phyloP scores from a whole-genome alignment of 2,888 invertebrate species.

The Synergus itoensis region DNA sequence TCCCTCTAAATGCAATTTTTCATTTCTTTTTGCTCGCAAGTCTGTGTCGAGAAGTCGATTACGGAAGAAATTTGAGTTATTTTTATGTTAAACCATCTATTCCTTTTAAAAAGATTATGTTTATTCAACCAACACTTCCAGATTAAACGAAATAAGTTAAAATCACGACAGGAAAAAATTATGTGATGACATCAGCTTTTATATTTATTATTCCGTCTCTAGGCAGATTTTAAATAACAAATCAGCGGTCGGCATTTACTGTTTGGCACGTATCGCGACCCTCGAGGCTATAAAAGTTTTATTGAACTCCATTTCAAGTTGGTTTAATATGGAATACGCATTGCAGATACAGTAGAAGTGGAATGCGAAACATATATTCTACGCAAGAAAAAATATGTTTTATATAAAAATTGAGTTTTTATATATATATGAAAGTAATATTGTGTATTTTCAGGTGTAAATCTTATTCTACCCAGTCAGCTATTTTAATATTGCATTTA shows the following conservation, averaged over 20 bases:
- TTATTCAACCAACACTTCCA: too few species aligned
- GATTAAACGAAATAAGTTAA: background rate
- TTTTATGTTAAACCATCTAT: too few species aligned
- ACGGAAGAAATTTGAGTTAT: background rate
- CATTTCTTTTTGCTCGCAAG: background rate
- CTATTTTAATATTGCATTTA: background rate
- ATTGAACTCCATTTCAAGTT: slow-evolving; percentile 36
- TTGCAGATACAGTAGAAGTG: slow-evolving; percentile 31
- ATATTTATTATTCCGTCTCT: slow-evolving; percentile 7
- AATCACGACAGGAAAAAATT: background rate
- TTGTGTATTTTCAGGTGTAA: background rate
- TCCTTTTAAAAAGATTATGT: too few species aligned
- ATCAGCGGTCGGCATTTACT: slow-evolving; percentile 11
- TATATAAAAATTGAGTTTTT: background rate
- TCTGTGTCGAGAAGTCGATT: background rate
- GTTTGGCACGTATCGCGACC: slow-evolving; percentile 32
- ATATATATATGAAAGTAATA: background rate
- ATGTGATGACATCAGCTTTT: background rate
- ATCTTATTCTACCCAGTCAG: background rate
- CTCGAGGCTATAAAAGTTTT: slow-evolving; percentile 38
- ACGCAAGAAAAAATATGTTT: slow-evolving; percentile 2
- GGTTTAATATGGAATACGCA: slow-evolving; percentile 39
- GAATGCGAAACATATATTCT: slow-evolving; percentile 18
- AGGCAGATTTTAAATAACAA: slow-evolving; percentile 25
- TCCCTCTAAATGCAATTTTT: background rate